Percentiles rank a stretch among this genome's conserved stretches.
Evolutionary conservation across 2,113 vertebrate genomes (phyloP).

Genomic region (Thunnus thynnus): DNA sequence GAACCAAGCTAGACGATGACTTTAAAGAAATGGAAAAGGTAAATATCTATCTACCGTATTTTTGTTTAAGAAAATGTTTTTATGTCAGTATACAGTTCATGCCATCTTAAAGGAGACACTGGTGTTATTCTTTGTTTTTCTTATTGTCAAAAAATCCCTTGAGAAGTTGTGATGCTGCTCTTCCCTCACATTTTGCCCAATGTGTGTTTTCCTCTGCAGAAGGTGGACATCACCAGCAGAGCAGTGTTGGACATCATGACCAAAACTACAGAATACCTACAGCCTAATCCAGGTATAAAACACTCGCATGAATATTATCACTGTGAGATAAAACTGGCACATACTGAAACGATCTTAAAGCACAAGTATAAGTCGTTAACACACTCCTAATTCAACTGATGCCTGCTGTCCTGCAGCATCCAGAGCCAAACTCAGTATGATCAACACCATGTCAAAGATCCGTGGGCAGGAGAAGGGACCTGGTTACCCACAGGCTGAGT

Average conservation of each 20-base stretch:
- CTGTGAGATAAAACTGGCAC: too few relatives aligned
- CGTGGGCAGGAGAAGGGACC: conserved; percentile 96
- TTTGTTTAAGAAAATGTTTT: too few relatives aligned
- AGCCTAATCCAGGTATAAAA: conserved; percentile 92
- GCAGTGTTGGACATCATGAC: conserved; percentile 97
- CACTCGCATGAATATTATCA: background rate
- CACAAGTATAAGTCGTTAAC: background rate
- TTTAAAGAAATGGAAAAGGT: conserved; percentile 98
- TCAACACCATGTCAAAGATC: conserved; percentile 99
- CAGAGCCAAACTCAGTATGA: conserved; percentile 97
- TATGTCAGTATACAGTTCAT: too few relatives aligned
- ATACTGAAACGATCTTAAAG: background rate
- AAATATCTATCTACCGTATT: conserved; percentile 41
- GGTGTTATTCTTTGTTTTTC: too few relatives aligned
- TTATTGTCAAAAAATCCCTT: too few relatives aligned
- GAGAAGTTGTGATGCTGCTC: background rate
- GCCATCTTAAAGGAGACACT: too few relatives aligned
- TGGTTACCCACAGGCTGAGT: conserved; percentile 95
- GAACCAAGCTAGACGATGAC: conserved; percentile 95
- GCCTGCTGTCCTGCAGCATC: conserved; percentile 84
- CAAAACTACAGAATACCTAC: conserved; percentile 95
- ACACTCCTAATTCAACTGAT: background rate
- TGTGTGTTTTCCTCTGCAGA: conserved; percentile 78
- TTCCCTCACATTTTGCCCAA: background rate
- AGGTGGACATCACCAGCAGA: conserved; percentile 95